Evolutionary conservation across 2,113 vertebrate species (phyloP).

Genomic region (Amblyopsis rosae): DNA sequence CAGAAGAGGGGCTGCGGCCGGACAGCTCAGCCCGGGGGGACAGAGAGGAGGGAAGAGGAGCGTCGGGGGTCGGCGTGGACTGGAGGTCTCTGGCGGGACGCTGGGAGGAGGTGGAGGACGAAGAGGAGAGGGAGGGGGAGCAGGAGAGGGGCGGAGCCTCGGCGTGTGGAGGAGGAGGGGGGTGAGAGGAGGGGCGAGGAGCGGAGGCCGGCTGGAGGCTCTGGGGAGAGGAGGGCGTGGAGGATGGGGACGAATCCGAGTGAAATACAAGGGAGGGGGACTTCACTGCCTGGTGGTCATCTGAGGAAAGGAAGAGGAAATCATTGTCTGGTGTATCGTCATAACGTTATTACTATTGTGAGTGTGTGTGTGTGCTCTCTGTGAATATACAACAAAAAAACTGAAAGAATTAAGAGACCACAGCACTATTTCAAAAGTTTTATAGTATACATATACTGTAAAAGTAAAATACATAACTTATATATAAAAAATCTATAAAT

Average conservation of each 20-base stretch:
- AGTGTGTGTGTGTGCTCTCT: no score
- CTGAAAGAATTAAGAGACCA: no score
- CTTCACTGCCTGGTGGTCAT: constrained; percentile 64
- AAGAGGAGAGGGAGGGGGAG: constrained; percentile 13
- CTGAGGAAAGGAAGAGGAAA: constrained; percentile 52
- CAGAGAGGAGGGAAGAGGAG: constrained; percentile 7
- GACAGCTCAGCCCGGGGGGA: constrained; percentile 17
- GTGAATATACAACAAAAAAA: no score
- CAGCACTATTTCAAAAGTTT: no score
- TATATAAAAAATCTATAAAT: no score
- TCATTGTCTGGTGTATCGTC: constrained; percentile 23
- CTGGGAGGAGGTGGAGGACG: constrained; percentile 17
- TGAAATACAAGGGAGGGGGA: constrained; percentile 38
- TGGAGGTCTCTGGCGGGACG: constrained; percentile 39
- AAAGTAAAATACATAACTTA: no score
- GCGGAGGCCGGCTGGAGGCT: constrained; percentile 28
- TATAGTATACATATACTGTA: no score
- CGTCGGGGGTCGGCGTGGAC: constrained; percentile 39
- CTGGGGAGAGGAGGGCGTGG: constrained; percentile 52
- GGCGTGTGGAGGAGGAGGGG: constrained; percentile 22
- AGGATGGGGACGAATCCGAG: constrained; percentile 53
- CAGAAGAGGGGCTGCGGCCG: constrained; percentile 26
- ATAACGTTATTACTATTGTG: background rate
- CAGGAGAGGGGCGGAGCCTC: constrained; percentile 25
- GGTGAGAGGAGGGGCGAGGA: constrained; percentile 36